Conservation (phyloP, 92 coral and sea anemone species). For the Micromussa lordhowensis region DNA sequence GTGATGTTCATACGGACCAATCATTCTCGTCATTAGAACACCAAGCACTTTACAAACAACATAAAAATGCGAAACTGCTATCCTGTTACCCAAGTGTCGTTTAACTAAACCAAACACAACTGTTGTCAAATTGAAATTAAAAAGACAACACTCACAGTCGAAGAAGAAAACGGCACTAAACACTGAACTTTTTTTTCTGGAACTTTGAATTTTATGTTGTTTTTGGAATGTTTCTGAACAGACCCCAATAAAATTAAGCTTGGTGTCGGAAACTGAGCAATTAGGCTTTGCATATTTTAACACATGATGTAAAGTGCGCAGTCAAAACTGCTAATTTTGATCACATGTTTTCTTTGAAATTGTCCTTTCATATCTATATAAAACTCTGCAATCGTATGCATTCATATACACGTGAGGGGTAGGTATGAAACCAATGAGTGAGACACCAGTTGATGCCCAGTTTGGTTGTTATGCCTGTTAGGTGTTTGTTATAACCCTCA, state of each 20-base stretch:
- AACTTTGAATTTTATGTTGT: not conserved
- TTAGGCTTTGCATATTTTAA: not conserved
- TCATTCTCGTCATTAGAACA: not conserved
- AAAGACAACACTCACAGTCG: not conserved
- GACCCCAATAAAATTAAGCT: not conserved
- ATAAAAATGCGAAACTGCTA: not conserved
- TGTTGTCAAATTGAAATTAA: not conserved
- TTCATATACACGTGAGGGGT: not conserved
- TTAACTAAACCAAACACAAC: not conserved
- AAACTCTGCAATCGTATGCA: not conserved
- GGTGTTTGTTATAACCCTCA: no score
- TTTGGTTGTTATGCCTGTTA: no score
- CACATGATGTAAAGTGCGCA: no score
- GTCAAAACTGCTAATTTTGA: no score
- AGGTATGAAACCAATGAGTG: no score
- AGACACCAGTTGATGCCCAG: no score
- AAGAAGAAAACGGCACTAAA: not conserved
- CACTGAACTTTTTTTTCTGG: not conserved
- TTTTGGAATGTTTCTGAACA: not conserved
- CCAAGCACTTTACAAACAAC: not conserved
- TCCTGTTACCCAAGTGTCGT: not conserved
- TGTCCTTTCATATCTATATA: no score
- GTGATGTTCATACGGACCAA: not conserved
- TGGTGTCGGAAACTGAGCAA: not conserved
- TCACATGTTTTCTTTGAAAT: no score